phyloP scores from a whole-genome alignment of 37 sponge, comb jelly and placozoan species.

The Petrosia ficiformis region DNA sequence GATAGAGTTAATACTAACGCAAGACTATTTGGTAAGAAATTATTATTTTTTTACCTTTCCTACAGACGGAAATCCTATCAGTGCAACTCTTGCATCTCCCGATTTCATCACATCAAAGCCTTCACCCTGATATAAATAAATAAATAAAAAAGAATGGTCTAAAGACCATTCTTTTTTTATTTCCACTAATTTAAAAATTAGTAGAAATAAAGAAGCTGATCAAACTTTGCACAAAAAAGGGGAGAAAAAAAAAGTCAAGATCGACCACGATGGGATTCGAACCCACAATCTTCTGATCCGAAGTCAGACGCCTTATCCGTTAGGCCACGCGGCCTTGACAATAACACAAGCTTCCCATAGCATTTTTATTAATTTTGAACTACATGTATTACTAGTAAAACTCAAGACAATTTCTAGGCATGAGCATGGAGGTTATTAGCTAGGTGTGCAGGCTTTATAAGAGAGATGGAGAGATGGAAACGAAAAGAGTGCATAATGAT shows the following conservation, averaged over 20 bases:
- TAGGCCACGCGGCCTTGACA: constrained; percentile 93
- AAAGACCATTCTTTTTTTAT: too few species aligned
- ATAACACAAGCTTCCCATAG: not conserved
- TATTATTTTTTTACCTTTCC: constrained; percentile 75
- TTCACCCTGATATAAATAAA: constrained; percentile 75
- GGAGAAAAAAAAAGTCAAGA: constrained; percentile 52
- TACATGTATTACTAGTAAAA: too few species aligned
- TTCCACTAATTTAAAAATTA: too few species aligned
- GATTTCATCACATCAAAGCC: constrained; percentile 99
- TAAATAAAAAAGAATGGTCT: not conserved
- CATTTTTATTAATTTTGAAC: not conserved
- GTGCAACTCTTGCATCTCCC: constrained; percentile 97
- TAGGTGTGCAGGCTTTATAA: too few species aligned
- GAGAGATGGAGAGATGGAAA: too few species aligned
- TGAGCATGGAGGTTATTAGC: too few species aligned
- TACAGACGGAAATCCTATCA: constrained; percentile 98
- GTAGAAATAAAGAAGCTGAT: too few species aligned
- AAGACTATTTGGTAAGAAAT: not conserved
- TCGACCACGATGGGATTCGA: constrained; percentile 98
- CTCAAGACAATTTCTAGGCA: too few species aligned
- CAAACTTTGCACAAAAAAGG: too few species aligned
- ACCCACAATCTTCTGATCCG: constrained; percentile 99
- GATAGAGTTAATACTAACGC: not conserved
- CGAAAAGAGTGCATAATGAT: too few species aligned
- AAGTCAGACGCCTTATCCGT: constrained; percentile 99